Base-by-base conservation (phyloP, 2,113 vertebrate species). In the Columba livia region DNA sequence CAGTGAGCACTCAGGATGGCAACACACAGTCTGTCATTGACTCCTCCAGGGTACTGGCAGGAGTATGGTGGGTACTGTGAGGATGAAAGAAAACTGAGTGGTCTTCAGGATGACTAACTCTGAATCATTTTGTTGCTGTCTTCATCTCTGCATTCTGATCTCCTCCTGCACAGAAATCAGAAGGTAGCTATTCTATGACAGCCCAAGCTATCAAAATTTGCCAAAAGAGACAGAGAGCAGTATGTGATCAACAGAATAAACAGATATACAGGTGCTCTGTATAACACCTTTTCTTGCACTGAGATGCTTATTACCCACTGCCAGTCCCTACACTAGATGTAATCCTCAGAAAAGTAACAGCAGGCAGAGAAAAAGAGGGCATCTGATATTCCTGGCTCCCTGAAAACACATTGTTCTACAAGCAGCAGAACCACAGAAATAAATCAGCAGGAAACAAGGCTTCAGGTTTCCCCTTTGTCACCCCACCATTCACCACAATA, bases 91-190 rank as follows among this genome's bases (percentile, higher is more conserved):
- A 83, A 93, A 67, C 32, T 47, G 38, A 90, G 93, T 85, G 85
- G 92, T 94, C 93, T 90, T 90, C 66, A 72, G 34, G 36, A 94
- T 94, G 88, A 93, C 90, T 94, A 93, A 90, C 53, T 60, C 64
- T 96, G 93, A 93, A 78, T 94, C 77, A 94, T 74, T 85, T 84
- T 80, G 57, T 79, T 78, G 28, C 82, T 78, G 31, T 86, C 65
- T 93, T 95, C 72, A 74, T 91, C 82, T 86, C 75, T 72, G 72
- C 60, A 69, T 90, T 88, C 67, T 71, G 75, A 96, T 94, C 79
- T 86, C 67, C 79, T 95, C 72, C 92, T 84, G 90, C 88, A 90
- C 64, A 92, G 73, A 93, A 83, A 86, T 84, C 60, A 90, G 77
- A 88, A 91, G 72, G 80, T 75, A 93, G 62, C 79, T 85, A 82